Percentiles rank a stretch among this genome's conserved stretches.
These are phyloP conservation scores for Berghia stephanieae DNA, from an alignment of 1,140 invertebrate genomes.

Conservation along the genomic window DNA sequence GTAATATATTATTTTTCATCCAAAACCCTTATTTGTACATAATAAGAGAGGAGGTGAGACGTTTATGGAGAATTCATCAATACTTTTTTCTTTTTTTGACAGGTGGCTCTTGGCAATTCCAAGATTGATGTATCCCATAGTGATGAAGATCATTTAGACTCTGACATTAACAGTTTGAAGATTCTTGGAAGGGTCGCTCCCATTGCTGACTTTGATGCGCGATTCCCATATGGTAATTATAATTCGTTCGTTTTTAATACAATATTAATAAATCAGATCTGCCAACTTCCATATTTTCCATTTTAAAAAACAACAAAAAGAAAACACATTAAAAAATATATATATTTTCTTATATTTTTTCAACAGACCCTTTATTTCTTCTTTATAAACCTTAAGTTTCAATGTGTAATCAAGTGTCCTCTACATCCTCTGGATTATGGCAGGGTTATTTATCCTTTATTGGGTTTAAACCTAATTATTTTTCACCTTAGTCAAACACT, in stretches of 20 bases:
- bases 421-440: too few species aligned
- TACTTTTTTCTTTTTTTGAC: background rate
- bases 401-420: too few species aligned
- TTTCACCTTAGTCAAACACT: too few species aligned
- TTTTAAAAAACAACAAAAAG: background rate
- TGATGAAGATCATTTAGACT: constrained; percentile 48
- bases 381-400: background rate
- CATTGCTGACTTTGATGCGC: constrained; percentile 53
- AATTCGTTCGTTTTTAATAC: background rate
- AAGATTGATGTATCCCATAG: constrained; percentile 40
- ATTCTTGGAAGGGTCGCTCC: constrained; percentile 52
- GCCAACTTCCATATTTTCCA: background rate
- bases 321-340: background rate
- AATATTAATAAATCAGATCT: too few species aligned
- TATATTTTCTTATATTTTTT: background rate
- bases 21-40: too few species aligned
- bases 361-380: background rate
- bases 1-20: too few species aligned
- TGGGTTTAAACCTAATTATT: too few species aligned
- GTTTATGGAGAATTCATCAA: too few species aligned
- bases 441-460: too few species aligned
- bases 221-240: constrained; percentile 53
- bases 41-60: too few species aligned
- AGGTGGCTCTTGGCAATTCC: constrained; percentile 63
- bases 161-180: constrained; percentile 54